A percentile compares a stretch with the other conserved stretches of the same genome.
Conservation (phyloP, 2,113 vertebrate species). For the Dicerorhinus sumatrensis region DNA sequence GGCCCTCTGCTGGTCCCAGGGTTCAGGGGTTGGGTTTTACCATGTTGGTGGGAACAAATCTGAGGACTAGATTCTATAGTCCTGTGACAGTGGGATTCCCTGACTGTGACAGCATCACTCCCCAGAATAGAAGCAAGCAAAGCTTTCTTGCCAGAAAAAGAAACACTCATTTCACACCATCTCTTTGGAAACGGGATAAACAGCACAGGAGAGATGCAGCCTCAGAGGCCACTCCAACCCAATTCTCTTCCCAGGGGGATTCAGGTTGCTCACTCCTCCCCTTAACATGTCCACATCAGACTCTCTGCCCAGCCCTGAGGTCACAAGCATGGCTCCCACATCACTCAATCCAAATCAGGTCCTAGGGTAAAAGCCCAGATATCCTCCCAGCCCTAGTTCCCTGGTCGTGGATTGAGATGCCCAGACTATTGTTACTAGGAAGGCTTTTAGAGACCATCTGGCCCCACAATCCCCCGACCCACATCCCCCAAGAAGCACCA, state of each 20-base stretch:
- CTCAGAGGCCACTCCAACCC: neutral
- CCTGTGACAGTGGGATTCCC: conserved; percentile 56
- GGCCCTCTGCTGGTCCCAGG: neutral
- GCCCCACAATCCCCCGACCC: neutral
- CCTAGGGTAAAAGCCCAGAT: conserved; percentile 1
- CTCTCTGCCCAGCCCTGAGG: neutral
- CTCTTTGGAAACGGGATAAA: conserved; percentile 62
- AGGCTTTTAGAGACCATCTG: neutral
- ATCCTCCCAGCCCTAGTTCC: neutral
- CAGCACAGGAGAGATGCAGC: neutral
- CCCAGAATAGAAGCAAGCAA: conserved; percentile 69
- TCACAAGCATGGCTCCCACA: neutral
- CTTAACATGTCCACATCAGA: neutral
- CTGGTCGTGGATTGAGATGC: neutral
- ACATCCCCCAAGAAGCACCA: neutral
- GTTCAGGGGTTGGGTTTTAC: neutral
- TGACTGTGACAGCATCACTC: conserved; percentile 43
- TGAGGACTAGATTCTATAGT: conserved; percentile 53
- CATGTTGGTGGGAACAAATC: neutral
- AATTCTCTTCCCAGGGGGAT: neutral
- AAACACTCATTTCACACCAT: conserved; percentile 63
- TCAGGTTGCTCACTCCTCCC: neutral
- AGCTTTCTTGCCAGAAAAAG: conserved; percentile 73
- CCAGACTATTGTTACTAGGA: neutral
- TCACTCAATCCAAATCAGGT: neutral